Percentiles rank a stretch among this genome's conserved stretches.
These are phyloP conservation scores for Nothura maculosa DNA, from an alignment of 2,797 vertebrate species.

Conservation along the genomic window DNA sequence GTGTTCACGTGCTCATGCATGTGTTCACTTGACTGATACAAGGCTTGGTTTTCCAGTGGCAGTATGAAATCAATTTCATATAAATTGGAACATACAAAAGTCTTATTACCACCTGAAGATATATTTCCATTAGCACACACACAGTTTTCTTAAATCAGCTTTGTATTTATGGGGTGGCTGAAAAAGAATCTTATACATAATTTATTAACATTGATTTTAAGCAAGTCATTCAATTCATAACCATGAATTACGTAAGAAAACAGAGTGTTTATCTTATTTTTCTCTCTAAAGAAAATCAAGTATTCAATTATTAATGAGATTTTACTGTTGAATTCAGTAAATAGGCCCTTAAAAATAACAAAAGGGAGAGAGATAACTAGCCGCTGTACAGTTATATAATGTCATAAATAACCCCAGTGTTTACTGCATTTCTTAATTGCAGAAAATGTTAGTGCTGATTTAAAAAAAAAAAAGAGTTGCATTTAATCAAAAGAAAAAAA, in stretches of 20 bases:
- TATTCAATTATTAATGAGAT: conserved; percentile 32
- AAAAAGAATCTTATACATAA: conserved; percentile 26
- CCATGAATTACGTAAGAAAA: conserved; percentile 44
- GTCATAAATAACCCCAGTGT: not conserved
- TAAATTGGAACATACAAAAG: conserved; percentile 22
- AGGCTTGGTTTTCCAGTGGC: not conserved
- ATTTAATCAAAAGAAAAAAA: not conserved
- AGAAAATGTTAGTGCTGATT: not conserved
- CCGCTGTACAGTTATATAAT: not conserved
- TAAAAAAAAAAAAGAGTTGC: not conserved
- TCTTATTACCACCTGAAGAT: not conserved
- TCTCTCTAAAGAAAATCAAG: conserved; percentile 37
- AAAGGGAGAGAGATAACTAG: not conserved
- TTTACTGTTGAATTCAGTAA: conserved; percentile 22
- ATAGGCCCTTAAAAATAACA: not conserved
- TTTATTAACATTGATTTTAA: conserved; percentile 58
- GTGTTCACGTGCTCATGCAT: rapidly evolving
- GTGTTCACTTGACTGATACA: not conserved
- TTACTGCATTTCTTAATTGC: not conserved
- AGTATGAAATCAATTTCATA: not conserved
- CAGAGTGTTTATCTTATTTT: conserved; percentile 12
- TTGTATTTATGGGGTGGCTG: not conserved
- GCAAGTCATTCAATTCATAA: conserved; percentile 43
- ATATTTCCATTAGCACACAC: not conserved
- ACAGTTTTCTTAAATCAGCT: conserved; percentile 25